phyloP scores from a whole-genome alignment of 2,113 vertebrate species.

The Eira barbara region DNA sequence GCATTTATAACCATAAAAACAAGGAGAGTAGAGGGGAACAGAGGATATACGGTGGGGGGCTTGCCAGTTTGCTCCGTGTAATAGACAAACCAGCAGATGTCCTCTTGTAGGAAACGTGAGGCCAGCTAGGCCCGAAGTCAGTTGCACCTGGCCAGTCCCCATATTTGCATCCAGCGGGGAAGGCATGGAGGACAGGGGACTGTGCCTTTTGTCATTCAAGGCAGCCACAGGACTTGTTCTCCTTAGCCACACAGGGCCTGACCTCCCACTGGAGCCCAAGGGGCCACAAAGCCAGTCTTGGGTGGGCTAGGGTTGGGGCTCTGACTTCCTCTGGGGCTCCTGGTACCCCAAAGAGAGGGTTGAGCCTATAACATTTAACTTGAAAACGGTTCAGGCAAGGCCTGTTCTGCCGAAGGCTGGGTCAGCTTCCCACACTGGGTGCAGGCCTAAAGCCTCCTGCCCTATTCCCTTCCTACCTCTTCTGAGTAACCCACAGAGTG shows the following conservation, averaged over 20 bases:
- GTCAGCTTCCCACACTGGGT: background rate
- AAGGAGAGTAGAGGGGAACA: background rate
- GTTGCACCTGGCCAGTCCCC: background rate
- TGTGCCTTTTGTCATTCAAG: background rate
- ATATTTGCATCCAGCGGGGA: background rate
- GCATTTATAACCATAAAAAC: background rate
- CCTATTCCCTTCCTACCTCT: background rate
- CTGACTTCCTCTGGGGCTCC: background rate
- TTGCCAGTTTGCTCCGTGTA: background rate
- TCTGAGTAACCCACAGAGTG: background rate
- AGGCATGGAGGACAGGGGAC: background rate
- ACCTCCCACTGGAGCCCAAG: background rate
- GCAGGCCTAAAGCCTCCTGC: background rate
- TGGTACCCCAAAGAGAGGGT: background rate
- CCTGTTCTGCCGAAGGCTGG: background rate
- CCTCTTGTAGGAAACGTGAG: background rate
- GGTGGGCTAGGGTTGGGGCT: accelerated
- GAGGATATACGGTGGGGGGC: background rate
- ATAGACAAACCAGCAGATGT: background rate
- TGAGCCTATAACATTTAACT: background rate
- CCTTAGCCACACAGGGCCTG: background rate
- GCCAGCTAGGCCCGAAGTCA: background rate
- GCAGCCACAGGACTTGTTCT: background rate
- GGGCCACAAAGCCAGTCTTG: background rate
- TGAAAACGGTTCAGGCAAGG: background rate